Conservation (phyloP, 2,888 invertebrate genomes). For the Andricus quercusramuli region DNA sequence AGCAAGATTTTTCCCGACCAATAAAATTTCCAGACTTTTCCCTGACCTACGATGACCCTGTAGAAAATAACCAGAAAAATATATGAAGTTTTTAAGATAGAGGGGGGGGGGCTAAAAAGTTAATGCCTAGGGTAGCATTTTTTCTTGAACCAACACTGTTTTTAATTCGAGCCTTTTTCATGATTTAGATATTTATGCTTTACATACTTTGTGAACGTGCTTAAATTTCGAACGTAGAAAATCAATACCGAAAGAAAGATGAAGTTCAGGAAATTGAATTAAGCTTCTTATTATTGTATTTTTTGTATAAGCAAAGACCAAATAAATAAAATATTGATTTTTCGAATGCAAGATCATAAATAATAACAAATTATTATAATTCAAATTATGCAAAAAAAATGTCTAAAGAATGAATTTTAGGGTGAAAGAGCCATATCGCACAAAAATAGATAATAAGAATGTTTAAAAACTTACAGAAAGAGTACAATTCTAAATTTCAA, state of each 20-base stretch:
- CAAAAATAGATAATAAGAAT: neutral
- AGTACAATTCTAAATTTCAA: neutral
- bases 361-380: too few species aligned
- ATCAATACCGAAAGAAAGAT: constrained; percentile 8
- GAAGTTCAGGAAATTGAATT: neutral
- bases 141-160: too few species aligned
- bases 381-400: neutral
- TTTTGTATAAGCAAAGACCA: neutral
- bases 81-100: too few species aligned
- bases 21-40: too few species aligned
- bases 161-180: too few species aligned
- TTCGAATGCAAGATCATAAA: neutral
- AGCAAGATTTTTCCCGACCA: too few species aligned
- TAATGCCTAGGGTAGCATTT: too few species aligned
- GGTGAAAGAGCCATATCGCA: neutral
- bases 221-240: neutral
- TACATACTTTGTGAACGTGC: neutral
- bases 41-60: too few species aligned
- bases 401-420: neutral
- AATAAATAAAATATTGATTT: neutral
- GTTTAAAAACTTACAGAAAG: neutral
- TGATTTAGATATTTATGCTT: too few species aligned
- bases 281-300: neutral
- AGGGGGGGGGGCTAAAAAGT: too few species aligned
- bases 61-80: too few species aligned